Conservation (phyloP, 2,797 vertebrate genomes). For the Cuniculus paca region DNA sequence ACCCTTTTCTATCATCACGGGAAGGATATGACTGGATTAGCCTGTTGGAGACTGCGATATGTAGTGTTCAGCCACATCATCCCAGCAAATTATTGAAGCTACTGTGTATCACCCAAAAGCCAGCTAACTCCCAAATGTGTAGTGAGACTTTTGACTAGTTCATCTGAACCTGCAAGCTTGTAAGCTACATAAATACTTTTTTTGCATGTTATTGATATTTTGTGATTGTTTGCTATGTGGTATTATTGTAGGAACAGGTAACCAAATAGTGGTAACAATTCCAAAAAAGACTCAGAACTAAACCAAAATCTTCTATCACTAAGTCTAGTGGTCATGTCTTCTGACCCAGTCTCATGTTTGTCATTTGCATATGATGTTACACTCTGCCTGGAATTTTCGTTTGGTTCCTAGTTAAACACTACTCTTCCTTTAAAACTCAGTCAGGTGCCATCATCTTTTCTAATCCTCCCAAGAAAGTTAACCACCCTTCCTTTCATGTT, state of each 20-base stretch:
- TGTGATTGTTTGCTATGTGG: not conserved
- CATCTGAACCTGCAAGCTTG: not conserved
- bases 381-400: not conserved
- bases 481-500: not conserved
- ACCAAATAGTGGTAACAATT: not conserved
- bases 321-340: not conserved
- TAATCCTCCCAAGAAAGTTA: conserved; percentile 2
- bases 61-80: not conserved
- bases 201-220: not conserved
- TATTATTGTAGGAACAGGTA: not conserved
- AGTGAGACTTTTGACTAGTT: not conserved
- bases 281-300: not conserved
- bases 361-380: not conserved
- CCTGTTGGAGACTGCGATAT: not conserved
- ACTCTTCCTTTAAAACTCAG: not conserved
- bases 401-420: not conserved
- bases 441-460: not conserved
- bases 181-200: not conserved
- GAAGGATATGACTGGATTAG: not conserved
- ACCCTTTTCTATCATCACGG: not conserved
- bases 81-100: not conserved
- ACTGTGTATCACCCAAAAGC: not conserved
- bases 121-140: not conserved
- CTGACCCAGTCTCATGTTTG: not conserved
- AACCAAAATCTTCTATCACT: not conserved